Conservation (phyloP, 2,113 vertebrate species). For the Falcunculus frontatus region DNA sequence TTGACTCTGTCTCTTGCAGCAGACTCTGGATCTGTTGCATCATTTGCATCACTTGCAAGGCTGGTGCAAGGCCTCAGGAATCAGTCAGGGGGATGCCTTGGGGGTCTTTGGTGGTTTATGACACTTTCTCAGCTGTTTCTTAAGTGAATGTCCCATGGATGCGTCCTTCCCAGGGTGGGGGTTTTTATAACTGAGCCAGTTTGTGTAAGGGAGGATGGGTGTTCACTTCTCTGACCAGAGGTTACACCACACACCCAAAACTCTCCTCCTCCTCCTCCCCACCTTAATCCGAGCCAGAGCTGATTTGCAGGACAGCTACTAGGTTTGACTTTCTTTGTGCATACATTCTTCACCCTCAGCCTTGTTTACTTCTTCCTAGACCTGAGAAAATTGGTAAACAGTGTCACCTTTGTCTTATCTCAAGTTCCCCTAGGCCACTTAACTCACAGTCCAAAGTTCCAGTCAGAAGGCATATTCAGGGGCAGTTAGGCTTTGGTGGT, state of each 20-base stretch:
- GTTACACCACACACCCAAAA: neutral
- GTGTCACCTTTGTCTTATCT: neutral
- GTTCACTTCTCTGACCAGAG: neutral
- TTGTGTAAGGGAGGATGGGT: neutral
- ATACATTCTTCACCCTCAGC: neutral
- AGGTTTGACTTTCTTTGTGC: neutral
- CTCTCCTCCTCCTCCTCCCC: neutral
- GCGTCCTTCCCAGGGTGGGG: neutral
- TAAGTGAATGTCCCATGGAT: accelerated
- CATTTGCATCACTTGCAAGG: accelerated
- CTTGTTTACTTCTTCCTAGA: neutral
- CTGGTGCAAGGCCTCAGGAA: neutral
- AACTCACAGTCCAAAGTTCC: neutral
- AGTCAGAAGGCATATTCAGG: neutral
- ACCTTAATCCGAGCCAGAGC: neutral
- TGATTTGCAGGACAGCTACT: neutral
- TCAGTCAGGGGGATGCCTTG: accelerated
- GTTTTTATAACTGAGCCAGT: neutral
- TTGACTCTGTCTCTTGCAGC: neutral
- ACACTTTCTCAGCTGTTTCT: neutral
- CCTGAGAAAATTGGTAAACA: neutral
- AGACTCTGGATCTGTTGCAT: neutral
- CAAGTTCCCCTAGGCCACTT: neutral
- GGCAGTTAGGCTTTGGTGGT: neutral
- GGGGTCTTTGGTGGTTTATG: neutral